Conservation (phyloP, 2,113 vertebrate genomes). For the Lamprotornis superbus region DNA sequence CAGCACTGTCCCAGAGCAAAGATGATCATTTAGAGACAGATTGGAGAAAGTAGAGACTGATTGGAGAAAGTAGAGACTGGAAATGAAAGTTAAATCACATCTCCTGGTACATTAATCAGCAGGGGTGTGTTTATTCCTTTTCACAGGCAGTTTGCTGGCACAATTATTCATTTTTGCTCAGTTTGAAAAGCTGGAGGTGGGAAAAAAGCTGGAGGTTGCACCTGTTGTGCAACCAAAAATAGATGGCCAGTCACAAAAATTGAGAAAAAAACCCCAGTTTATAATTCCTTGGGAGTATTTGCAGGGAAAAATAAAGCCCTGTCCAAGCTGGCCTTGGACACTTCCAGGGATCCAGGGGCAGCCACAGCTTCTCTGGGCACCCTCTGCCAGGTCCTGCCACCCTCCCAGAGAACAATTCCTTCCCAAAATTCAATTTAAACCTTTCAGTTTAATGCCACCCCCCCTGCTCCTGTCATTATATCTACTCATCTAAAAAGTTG, state of each 20-base stretch:
- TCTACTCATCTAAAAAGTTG: neutral
- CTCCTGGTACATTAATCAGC: neutral
- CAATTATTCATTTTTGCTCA: neutral
- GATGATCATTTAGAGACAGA: neutral
- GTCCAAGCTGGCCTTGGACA: neutral
- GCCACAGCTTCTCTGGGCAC: neutral
- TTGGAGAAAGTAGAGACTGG: neutral
- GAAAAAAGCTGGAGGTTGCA: neutral
- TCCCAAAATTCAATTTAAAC: neutral
- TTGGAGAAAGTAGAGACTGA: neutral
- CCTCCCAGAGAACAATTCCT: neutral
- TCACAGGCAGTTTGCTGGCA: neutral
- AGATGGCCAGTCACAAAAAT: neutral
- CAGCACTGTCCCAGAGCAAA: neutral
- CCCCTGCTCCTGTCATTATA: neutral
- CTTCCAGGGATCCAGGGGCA: neutral
- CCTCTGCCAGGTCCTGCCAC: rapidly evolving
- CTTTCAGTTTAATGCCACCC: neutral
- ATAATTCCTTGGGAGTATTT: neutral
- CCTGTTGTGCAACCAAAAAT: neutral
- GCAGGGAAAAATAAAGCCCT: neutral
- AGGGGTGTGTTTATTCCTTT: neutral
- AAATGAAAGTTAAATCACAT: neutral
- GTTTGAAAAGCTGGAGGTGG: neutral
- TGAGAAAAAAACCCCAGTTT: neutral